Evolutionary conservation across 1,140 invertebrate genomes (phyloP), one percentile per base, ranked within the genome.

Genomic region (Portunus trituberculatus): DNA sequence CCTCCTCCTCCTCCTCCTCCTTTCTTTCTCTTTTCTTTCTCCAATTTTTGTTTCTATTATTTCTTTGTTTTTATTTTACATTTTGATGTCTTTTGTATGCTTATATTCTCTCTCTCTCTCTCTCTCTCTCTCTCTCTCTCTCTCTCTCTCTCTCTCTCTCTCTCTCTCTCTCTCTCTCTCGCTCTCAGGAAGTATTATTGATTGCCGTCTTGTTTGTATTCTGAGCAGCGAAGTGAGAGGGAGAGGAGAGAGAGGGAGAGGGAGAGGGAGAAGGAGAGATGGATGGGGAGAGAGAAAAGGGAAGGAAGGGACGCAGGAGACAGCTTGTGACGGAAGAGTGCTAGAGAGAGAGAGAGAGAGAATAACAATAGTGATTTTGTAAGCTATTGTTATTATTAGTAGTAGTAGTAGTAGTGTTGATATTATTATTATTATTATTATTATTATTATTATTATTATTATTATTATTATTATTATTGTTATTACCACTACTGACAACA

Each of bases 61-160:
- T 39, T 6, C 39, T 39, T 39, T 39, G 6, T 39, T 39, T 39
- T 39, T 39, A 39, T 1, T 39, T 39, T 39, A 39, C 39, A 1
- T 39, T 6, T 39, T 39, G 1, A 1, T 39, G 39, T 39, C 39
- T 39, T 2, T 39, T 39, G 39, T 39, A 39, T 39, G 39, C 39
- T 39, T 39, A 39, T 2, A 39, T 6, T 39, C 39, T 39, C 39
- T 39, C 39, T 39, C 39, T 39, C 39, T 39, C 39, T 39, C 39
- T 39, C 39, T 39, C 39, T 39, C 39, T 39, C 39, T 39, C 39
- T 39, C 39, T 39, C 39, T 39, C 39, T 39, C 39, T 39, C 39
- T 88, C 86, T 88, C 86, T 88, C 86, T 89, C 87, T 89, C 87
- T 89, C 87, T 89, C 87, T 89, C 87, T 89, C 87, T 89, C 87